Evolutionary conservation across 2,797 vertebrate genomes (phyloP), one percentile per base, ranked within the genome.

Genomic region (Gastrophryne carolinensis): DNA sequence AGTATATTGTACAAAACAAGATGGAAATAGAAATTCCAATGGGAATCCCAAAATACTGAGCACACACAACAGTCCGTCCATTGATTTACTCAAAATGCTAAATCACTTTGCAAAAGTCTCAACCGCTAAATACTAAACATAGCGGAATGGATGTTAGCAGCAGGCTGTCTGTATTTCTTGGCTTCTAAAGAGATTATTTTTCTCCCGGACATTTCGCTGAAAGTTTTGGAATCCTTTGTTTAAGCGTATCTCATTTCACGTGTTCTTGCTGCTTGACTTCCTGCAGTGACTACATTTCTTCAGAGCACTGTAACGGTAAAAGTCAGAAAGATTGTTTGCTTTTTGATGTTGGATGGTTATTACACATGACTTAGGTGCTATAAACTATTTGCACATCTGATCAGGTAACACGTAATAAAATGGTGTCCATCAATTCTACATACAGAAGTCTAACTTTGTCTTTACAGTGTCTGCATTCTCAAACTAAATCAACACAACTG

Each of bases 321-420:
- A 65, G 61, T 78, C 67, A 65, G 58, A 78, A 66, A 57, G 68
- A 78, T 78, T 66, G 75, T 72, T 76, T 78, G 75, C 75, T 78
- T 78, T 78, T 72, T 78, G 68, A 72, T 72, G 75, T 78, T 60
- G 68, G 75, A 78, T 49, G 61, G 75, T 78, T 78, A 65, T 72
- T 78, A 66, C 68, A 78, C 61, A 72, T 72, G 75, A 72, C 68
- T 78, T 60, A 72, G 75, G 75, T 78, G 75, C 68, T 78, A 78
- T 72, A 78, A 78, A 71, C 75, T 72, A 61, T 71, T 72, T 77
- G 75, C 72, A 66, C 52, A 58, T 72, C 68, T 78, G 68, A 72
- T 78, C 75, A 78, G 53, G 75, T 78, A 72, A 78, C 75, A 78
- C 75, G 13, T 66, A 78, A 78, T 78, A 78, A 78, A 78, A 70